These are phyloP conservation scores for Hippocampus zosterae DNA, from an alignment of 2,113 vertebrate species.

Conservation along the genomic window DNA sequence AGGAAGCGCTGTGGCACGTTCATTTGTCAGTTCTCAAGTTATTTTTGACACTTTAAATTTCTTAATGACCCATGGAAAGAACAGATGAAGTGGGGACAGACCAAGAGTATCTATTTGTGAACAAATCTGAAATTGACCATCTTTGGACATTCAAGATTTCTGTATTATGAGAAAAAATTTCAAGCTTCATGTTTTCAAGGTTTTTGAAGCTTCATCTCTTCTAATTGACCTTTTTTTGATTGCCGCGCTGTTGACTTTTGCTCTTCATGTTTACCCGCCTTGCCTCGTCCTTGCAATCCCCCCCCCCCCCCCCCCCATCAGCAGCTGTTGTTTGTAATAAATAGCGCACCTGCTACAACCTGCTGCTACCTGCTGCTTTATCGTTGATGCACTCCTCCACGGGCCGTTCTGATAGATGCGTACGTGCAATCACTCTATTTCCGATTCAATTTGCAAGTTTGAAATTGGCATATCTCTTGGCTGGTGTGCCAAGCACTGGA, in stretches of 20 bases:
- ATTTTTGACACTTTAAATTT: no score
- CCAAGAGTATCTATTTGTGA: no score
- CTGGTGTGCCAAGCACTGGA: neutral
- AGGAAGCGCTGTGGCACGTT: no score
- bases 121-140: no score
- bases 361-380: slow-evolving; percentile 61
- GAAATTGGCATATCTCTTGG: slow-evolving; percentile 40
- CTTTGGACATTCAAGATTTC: no score
- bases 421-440: slow-evolving; percentile 39
- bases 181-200: no score
- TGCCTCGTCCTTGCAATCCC: slow-evolving; percentile 14
- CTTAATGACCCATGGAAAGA: no score
- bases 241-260: slow-evolving; percentile 12
- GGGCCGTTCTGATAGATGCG: slow-evolving; percentile 40
- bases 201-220: neutral
- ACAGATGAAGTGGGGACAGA: no score
- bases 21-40: no score
- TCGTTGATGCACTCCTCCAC: slow-evolving; percentile 43
- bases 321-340: slow-evolving; percentile 63
- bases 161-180: no score
- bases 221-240: slow-evolving; percentile 31
- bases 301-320: slow-evolving; percentile 25
- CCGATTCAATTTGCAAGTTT: slow-evolving; percentile 47
- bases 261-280: slow-evolving; percentile 36
- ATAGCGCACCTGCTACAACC: slow-evolving; percentile 48